Conservation (phyloP, 2,113 vertebrate species). For the Neotragus moschatus region DNA sequence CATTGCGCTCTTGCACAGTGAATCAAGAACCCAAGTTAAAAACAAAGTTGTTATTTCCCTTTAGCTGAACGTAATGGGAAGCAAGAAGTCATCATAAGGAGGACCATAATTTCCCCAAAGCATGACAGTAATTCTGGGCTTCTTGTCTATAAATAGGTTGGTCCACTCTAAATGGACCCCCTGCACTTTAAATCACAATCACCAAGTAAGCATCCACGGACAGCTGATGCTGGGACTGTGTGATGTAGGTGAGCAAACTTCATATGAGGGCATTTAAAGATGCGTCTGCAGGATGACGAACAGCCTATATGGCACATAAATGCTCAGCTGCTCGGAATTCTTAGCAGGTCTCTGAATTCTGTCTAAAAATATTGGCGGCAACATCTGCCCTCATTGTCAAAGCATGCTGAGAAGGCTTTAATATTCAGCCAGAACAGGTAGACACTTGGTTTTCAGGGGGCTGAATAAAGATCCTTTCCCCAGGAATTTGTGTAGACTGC, state of each 20-base stretch:
- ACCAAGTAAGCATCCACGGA: conserved; percentile 53
- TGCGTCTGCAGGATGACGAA: conserved; percentile 62
- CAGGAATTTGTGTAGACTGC: conserved; percentile 11
- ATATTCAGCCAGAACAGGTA: conserved; percentile 58
- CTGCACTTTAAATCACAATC: conserved; percentile 57
- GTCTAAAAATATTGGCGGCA: conserved; percentile 73
- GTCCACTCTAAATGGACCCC: conserved; percentile 65
- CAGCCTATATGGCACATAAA: conserved; percentile 37
- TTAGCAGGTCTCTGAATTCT: conserved; percentile 70
- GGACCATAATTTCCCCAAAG: conserved; percentile 65
- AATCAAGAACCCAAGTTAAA: not conserved
- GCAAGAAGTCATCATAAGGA: conserved; percentile 58
- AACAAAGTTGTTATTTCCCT: conserved; percentile 29
- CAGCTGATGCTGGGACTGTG: conserved; percentile 61
- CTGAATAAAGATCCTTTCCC: conserved; percentile 46
- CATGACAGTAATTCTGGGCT: conserved; percentile 64
- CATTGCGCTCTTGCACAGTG: not conserved
- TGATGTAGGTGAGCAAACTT: conserved; percentile 52
- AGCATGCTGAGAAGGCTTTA: conserved; percentile 42
- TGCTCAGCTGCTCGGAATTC: conserved; percentile 69
- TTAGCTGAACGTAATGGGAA: conserved; percentile 25
- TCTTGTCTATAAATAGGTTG: conserved; percentile 67
- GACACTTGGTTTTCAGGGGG: conserved; percentile 34
- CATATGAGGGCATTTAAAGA: conserved; percentile 58
- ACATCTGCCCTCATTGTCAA: conserved; percentile 67